phyloP scores from a whole-genome alignment of 1,140 invertebrate genomes.

The Drosophila cardini region DNA sequence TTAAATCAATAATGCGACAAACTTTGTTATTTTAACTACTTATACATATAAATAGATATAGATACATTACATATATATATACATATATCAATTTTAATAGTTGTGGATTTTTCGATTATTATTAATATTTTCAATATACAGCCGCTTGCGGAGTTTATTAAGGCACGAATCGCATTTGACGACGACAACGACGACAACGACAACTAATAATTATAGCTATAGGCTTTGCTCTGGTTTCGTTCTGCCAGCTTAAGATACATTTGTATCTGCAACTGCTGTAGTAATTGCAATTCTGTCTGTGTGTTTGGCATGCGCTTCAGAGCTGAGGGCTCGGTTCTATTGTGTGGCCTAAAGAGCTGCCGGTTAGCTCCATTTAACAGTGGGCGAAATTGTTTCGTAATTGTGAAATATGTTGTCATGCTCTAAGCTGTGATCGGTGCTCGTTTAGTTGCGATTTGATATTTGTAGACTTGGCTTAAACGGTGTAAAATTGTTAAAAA shows the following conservation, averaged over 20 bases:
- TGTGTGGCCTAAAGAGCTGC: constrained; percentile 51
- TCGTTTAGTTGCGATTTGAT: constrained; percentile 59
- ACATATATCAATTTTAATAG: constrained; percentile 38
- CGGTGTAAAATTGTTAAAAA: background rate
- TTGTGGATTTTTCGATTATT: constrained; percentile 52
- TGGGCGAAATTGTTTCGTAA: constrained; percentile 76
- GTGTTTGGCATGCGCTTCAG: constrained; percentile 24
- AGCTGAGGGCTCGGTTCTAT: constrained; percentile 45
- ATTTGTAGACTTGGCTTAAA: constrained; percentile 18
- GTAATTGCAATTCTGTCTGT: constrained; percentile 23
- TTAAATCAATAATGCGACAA: constrained; percentile 80
- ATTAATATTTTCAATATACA: constrained; percentile 75
- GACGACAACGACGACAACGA: constrained; percentile 47
- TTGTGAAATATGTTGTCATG: constrained; percentile 82
- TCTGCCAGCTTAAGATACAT: constrained; percentile 40
- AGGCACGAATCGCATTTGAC: constrained; percentile 71
- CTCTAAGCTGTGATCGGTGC: constrained; percentile 60
- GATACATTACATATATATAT: constrained; percentile 4
- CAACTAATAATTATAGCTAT: constrained; percentile 73
- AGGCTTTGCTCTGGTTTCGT: constrained; percentile 80
- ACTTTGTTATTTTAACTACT: constrained; percentile 26
- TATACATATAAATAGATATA: constrained; percentile 1
- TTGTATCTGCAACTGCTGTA: background rate
- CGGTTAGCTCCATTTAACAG: constrained; percentile 10
- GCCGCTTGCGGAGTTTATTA: constrained; percentile 73